Evolutionary conservation across 2,888 invertebrate genomes (phyloP), one percentile per base, ranked within the genome.

Genomic region (Nycteola revayana): DNA sequence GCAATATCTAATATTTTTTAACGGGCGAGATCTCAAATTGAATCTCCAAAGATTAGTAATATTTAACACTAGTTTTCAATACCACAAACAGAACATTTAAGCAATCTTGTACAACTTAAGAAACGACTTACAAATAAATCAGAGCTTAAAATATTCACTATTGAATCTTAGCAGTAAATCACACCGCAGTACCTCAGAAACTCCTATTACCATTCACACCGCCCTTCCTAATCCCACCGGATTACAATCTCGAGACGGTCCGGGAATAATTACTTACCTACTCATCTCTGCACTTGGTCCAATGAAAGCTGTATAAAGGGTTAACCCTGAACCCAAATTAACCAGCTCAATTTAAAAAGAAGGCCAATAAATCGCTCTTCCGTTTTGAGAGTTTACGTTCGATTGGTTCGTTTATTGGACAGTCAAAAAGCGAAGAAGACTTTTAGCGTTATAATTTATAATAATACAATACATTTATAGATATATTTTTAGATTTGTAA

Each of bases 161-260:
- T 87, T 84, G 84, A 86, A 85, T 83, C 78, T 81, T 78, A 76
- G 83, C 81, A 75, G 83, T 86, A 88, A 88, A 86, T 87, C 84
- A 85, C 78, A 83, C 81, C 86, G 74, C 84, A 81, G 81, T 73
- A 79, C 76, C 81, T 78, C 76, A 75, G 71, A 72, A 77, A 75
- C 76, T 79, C 70, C 79, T 83, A 86, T 85, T 87, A 86, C 84
- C 81, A 85, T 86, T 83, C 85, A 79, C 82, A 78, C 77, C 82
- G 83, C 82, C 86, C 86, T 78, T 80, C 75, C 79, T 85, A 88
- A 89, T 88, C 86, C 86, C 70, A 41, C 58, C 43, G 86, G 88
- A 87, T 88, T 88, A 86, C 80, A 75, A 73, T 77, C 83, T 79
- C 75, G 70, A 81, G 78, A 80, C 80, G 75, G 76, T 67, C 75